These are phyloP conservation scores for Ferrisia virgata DNA, from an alignment of 2,888 invertebrate species.

Conservation along the genomic window DNA sequence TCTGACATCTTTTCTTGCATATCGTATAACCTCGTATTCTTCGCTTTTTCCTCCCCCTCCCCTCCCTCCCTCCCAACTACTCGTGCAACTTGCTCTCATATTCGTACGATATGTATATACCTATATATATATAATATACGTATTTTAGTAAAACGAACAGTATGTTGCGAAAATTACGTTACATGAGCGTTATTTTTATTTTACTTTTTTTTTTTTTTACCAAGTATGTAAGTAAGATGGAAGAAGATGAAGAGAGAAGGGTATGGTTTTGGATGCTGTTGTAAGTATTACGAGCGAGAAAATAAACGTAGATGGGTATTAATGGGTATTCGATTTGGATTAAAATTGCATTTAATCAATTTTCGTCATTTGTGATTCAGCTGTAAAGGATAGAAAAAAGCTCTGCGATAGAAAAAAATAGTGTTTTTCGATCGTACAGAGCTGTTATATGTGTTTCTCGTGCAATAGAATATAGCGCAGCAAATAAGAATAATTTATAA, in stretches of 20 bases:
- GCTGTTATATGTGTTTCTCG: background rate
- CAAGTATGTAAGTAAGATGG: background rate
- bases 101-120: too few species aligned
- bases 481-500: slow-evolving; percentile 16
- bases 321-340: background rate
- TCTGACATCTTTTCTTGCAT: slow-evolving; percentile 36
- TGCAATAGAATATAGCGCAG: too few species aligned
- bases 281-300: too few species aligned
- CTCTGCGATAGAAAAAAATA: background rate
- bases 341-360: background rate
- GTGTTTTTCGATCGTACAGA: background rate
- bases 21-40: slow-evolving; percentile 34
- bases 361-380: background rate
- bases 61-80: too few species aligned
- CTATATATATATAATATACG: too few species aligned
- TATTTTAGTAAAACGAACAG: background rate
- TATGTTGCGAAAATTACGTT: background rate
- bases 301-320: background rate
- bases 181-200: background rate
- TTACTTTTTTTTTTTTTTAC: too few species aligned
- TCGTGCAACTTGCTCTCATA: background rate
- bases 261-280: too few species aligned
- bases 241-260: background rate
- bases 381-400: background rate
- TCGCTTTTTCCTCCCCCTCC: slow-evolving; percentile 12